Percentiles rank a stretch among this genome's conserved stretches.
Evolutionary conservation across 2,797 vertebrate genomes (phyloP).

Genomic region (Distichodus sexfasciatus): DNA sequence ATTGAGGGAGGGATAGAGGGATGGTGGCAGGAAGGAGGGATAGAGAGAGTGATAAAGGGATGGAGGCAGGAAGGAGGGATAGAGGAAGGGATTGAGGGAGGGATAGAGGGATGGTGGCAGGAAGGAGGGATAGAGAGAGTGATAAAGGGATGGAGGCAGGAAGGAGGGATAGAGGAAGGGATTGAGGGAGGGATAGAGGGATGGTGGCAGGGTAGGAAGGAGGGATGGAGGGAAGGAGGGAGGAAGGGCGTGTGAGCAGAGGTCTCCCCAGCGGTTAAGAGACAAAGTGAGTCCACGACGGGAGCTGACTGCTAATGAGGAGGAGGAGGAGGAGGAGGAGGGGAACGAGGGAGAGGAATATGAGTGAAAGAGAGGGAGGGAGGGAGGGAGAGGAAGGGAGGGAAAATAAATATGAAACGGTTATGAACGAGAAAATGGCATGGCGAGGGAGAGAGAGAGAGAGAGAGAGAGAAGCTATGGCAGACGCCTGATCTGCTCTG

Average conservation of each 20-base stretch:
- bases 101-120: neutral
- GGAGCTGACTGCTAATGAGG: constrained; percentile 77
- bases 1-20: too few relatives aligned
- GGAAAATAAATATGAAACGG: constrained; percentile 35
- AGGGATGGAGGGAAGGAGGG: neutral
- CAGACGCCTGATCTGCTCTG: too few relatives aligned
- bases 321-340: neutral
- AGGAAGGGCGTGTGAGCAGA: constrained; percentile 42
- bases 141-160: constrained; percentile 66
- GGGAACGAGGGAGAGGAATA: neutral
- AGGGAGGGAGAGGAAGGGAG: constrained; percentile 37
- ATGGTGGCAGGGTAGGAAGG: neutral
- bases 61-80: constrained; percentile 12
- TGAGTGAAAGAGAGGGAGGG: constrained; percentile 57
- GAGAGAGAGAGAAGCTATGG: constrained; percentile 36
- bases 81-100: neutral
- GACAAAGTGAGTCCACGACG: constrained; percentile 72
- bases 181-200: constrained; percentile 1
- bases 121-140: neutral
- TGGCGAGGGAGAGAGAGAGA: constrained; percentile 23
- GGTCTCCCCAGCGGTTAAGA: constrained; percentile 71
- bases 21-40: too few relatives aligned
- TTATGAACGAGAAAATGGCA: constrained; percentile 24
- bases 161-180: constrained; percentile 50
- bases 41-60: constrained; percentile 50